Evolutionary conservation across 2,113 vertebrate genomes (phyloP).

Genomic region (Tonatia bakeri): DNA sequence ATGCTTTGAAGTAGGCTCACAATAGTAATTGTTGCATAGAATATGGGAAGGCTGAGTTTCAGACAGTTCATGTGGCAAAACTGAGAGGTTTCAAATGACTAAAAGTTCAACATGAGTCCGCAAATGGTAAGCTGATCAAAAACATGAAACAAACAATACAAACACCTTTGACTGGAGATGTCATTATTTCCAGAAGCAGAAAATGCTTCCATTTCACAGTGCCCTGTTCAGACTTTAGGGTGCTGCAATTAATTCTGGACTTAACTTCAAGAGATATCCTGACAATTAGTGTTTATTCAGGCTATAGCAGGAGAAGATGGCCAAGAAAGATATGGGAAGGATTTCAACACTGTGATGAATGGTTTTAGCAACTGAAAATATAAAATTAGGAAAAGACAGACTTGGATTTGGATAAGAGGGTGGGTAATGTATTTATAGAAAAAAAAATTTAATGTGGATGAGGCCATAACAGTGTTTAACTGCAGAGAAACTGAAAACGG

Average conservation of each 20-base stretch:
- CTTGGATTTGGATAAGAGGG: not conserved
- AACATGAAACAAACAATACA: not conserved
- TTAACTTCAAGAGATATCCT: not conserved
- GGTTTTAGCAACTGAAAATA: not conserved
- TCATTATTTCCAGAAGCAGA: not conserved
- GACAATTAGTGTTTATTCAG: not conserved
- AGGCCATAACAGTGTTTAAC: not conserved
- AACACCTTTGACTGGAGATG: not conserved
- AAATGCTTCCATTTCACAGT: not conserved
- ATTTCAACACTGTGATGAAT: not conserved
- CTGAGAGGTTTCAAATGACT: not conserved
- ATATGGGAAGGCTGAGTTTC: not conserved
- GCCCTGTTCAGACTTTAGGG: not conserved
- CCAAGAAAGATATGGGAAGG: not conserved
- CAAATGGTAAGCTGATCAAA: not conserved
- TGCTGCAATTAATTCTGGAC: not conserved
- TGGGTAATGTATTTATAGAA: not conserved
- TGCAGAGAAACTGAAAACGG: not conserved
- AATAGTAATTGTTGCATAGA: not conserved
- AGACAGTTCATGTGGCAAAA: not conserved
- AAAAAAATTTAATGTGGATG: not conserved
- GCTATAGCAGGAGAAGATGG: not conserved
- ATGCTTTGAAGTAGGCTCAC: not conserved
- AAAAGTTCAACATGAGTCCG: not conserved
- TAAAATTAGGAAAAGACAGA: not conserved